These are phyloP conservation scores for Smittia aterrima DNA, from an alignment of 2,888 invertebrate genomes.

Conservation along the genomic window DNA sequence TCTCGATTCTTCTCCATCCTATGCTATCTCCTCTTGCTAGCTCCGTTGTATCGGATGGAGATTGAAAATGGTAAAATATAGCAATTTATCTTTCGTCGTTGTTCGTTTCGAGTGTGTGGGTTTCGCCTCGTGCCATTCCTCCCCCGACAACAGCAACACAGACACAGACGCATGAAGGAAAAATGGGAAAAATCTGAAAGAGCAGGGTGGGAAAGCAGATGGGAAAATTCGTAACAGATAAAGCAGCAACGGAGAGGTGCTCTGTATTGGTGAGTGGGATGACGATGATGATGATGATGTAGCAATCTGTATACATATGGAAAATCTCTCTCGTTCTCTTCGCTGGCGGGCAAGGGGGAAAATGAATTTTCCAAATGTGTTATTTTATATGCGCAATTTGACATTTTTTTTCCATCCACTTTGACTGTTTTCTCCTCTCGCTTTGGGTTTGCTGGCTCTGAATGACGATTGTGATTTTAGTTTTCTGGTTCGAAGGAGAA, in stretches of 20 bases:
- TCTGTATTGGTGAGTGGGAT: background rate
- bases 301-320: background rate
- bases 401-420: conserved; percentile 27
- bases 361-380: conserved; percentile 20
- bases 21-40: too few relatives aligned
- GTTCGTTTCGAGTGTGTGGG: background rate
- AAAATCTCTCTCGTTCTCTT: background rate
- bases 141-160: background rate
- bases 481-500: background rate
- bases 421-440: background rate
- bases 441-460: background rate
- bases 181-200: conserved; percentile 5
- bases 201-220: background rate
- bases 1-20: background rate
- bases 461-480: background rate
- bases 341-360: background rate
- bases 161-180: background rate
- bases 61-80: conserved; percentile 38
- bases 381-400: conserved; percentile 34
- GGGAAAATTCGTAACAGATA: conserved; percentile 17
- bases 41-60: background rate
- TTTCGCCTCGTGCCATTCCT: conserved; percentile 1
- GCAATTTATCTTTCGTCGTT: conserved; percentile 30
- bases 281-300: background rate
- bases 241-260: background rate